phyloP scores from a whole-genome alignment of 2,113 vertebrate species.

The Clinocottus analis region DNA sequence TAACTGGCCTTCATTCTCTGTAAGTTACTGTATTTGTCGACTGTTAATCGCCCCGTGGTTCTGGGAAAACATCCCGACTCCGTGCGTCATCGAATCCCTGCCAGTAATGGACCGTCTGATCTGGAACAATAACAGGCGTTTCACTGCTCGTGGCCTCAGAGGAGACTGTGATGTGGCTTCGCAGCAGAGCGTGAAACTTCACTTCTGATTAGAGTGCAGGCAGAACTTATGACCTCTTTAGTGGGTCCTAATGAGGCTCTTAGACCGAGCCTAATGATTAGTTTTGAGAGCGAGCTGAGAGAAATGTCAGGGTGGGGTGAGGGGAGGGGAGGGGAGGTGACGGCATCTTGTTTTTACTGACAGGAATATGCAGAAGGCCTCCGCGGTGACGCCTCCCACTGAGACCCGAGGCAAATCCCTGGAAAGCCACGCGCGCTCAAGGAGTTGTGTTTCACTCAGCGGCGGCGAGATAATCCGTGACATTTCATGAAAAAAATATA shows the following conservation, averaged over 20 bases:
- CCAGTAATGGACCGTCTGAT: constrained; percentile 25
- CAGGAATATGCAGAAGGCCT: constrained; percentile 17
- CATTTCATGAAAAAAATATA: background rate
- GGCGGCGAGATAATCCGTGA: constrained; percentile 30
- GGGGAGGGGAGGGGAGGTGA: constrained; percentile 7
- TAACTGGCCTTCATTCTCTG: background rate
- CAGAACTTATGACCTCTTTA: constrained; percentile 67
- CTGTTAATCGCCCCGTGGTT: constrained; percentile 2
- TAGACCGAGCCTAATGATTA: constrained; percentile 61
- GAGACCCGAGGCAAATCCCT: constrained; percentile 27
- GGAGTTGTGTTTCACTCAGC: constrained; percentile 7
- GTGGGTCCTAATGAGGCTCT: constrained; percentile 67
- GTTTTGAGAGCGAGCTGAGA: constrained; percentile 40
- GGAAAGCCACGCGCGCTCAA: background rate
- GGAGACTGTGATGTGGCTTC: constrained; percentile 33
- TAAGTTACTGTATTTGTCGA: background rate
- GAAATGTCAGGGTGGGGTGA: constrained; percentile 31
- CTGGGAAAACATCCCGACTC: background rate
- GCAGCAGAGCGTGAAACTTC: constrained; percentile 65
- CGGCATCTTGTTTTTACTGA: constrained; percentile 22
- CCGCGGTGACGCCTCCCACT: background rate
- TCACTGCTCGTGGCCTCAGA: constrained; percentile 37
- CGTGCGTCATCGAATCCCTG: background rate
- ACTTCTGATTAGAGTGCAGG: constrained; percentile 63
- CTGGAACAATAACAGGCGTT: constrained; percentile 44